These are phyloP conservation scores for Mycogona germanica DNA, from an alignment of 2,888 invertebrate species.

Conservation along the genomic window DNA sequence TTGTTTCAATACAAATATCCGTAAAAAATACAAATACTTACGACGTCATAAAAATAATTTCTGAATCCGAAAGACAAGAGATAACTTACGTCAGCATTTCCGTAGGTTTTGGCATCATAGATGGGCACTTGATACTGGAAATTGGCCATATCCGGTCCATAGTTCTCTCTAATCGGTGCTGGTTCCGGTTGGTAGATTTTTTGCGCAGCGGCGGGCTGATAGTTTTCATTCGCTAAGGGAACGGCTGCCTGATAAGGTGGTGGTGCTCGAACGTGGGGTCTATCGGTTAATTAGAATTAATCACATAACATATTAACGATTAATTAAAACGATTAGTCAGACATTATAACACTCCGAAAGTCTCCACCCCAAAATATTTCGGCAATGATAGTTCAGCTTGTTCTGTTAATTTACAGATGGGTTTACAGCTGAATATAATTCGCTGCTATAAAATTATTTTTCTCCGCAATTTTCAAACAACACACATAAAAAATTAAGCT, in stretches of 20 bases:
- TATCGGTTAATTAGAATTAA: neutral
- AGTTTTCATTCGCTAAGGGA: neutral
- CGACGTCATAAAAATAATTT: no score
- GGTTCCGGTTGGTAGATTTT: neutral
- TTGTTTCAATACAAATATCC: no score
- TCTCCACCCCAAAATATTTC: neutral
- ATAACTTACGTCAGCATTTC: constrained; percentile 17
- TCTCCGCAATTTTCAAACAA: no score
- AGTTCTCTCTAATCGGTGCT: constrained; percentile 5
- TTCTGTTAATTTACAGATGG: neutral
- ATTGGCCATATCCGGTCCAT: constrained; percentile 16
- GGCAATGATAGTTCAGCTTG: neutral
- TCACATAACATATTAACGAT: neutral
- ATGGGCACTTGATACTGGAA: constrained; percentile 18
- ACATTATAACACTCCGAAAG: neutral
- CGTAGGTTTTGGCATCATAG: constrained; percentile 15
- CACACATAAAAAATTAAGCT: no score
- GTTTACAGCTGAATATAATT: neutral
- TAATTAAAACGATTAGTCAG: neutral
- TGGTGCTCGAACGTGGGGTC: neutral
- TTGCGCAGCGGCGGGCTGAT: neutral
- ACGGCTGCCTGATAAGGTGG: constrained; percentile 9
- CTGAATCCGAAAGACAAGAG: no score
- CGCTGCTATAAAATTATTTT: no score
- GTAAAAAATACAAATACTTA: no score